Base-by-base conservation (phyloP, 2,113 vertebrate species). In the Chroicocephalus ridibundus region DNA sequence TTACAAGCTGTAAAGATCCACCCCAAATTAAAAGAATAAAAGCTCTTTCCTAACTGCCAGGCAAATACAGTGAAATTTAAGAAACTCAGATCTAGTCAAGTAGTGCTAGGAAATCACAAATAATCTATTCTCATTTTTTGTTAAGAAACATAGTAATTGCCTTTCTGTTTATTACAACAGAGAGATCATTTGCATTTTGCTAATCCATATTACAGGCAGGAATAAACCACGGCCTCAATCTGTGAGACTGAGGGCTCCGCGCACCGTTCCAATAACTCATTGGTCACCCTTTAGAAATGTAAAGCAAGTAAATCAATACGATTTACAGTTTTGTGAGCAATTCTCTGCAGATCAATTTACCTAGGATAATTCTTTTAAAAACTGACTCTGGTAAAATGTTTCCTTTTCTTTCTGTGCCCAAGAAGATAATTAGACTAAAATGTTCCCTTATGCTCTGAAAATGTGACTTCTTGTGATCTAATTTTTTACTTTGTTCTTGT, bases 401-500 rank as follows among this genome's bases (percentile, higher is more conserved):
- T 96, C 97, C 91, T 97, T 96, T 94, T 94, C 84, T 90, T 95
- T 97, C 87, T 74, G 51, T n/a, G 71, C 82, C 88, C 91, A 78
- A 76, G 87, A 90, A 81, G 91, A 60, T 93, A 93, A 96, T 97
- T 91, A 90, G 84, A 78, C 78, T 91, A 96, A 96, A 96, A 90
- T 93, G 94, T 80, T 97, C 94, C 96, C 95, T 87, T 85, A 91
- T 94, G 93, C 34, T 96, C 46, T 46, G 95, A 91, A 97, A 95
- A 91, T 85, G 89, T 92, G 71, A 74, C 70, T 95, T 93, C 29
- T 64, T 38, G 18, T 71, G 84, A 80, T 91, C 60, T 88, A 61
- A 69, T 81, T 90, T 90, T 94, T 96, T 51, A 44, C 68, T 90
- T 94, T 74, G 46, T 26, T 91, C 90, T 85, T n/a, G 32, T 61